Percentiles rank a stretch among this genome's conserved stretches.
Evolutionary conservation across 2,797 vertebrate genomes (phyloP).

Genomic region (Channallabes apus): DNA sequence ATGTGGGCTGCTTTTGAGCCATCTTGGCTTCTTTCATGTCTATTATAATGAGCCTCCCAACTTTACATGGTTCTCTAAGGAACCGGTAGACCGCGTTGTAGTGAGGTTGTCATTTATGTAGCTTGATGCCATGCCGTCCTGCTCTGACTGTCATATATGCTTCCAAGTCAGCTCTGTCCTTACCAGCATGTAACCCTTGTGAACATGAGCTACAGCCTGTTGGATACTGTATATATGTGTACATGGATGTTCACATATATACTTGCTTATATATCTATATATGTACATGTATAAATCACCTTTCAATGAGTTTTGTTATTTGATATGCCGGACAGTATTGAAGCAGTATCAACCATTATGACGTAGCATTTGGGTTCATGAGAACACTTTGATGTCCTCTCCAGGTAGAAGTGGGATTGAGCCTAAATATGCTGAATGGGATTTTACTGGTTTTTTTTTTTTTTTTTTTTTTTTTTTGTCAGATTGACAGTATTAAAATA

Average conservation of each 20-base stretch:
- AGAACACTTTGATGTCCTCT: constrained; percentile 84
- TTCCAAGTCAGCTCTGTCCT: constrained; percentile 77
- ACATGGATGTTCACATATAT: too few relatives aligned
- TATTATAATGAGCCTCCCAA: not conserved
- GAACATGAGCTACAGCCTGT: constrained; percentile 73
- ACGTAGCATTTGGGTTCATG: constrained; percentile 79
- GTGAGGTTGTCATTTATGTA: not conserved
- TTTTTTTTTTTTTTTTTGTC: not conserved
- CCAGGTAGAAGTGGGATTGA: constrained; percentile 85
- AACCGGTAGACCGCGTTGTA: not conserved
- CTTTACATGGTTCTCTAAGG: not conserved
- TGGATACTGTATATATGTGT: constrained; percentile 58
- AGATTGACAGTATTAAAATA: constrained; percentile 84
- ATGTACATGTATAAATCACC: constrained; percentile 23
- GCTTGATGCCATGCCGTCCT: constrained; percentile 54
- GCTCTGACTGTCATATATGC: constrained; percentile 72
- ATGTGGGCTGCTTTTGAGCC: constrained; percentile 32
- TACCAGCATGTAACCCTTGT: constrained; percentile 81
- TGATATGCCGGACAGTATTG: constrained; percentile 71
- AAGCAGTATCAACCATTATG: constrained; percentile 77
- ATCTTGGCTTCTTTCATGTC: not conserved
- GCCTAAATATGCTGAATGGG: constrained; percentile 79
- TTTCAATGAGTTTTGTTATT: constrained; percentile 59
- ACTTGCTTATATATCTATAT: too few relatives aligned
- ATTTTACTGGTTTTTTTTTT: constrained; percentile 62